Base-by-base conservation (phyloP, 2,113 vertebrate genomes). In the Vimba vimba region DNA sequence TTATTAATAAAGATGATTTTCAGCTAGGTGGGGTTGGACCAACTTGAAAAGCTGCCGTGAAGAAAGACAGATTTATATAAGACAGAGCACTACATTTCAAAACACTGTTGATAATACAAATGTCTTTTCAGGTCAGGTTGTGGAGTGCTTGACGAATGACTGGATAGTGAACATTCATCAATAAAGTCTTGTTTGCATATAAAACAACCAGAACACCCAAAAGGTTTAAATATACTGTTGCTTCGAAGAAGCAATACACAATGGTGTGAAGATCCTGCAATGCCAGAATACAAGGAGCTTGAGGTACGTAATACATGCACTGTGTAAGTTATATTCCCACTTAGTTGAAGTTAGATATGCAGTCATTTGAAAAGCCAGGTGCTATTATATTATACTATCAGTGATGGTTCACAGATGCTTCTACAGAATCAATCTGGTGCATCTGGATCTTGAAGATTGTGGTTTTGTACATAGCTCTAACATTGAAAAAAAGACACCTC, bases 1-100 rank as follows among this genome's bases (percentile, higher is more conserved):
- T 45, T 59, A 76, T 81, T 89, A 76, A 82, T 81, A 76, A 75
- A 60, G 4, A 86, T 69, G 60, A 60, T 82, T 83, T 77, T 75
- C 13, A 27, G 36, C 19, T 85, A 52, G 77, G 39, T 82, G 60
- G 21, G 39, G 6, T 76, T 27, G 25, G 43, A 45, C 79, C 73
- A 50, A 23, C 6, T 68, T 50, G 21, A 59, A 86, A 77, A 69
- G 73, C 60, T 50, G 66, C 27, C 2, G 13, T 75, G 57, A 80
- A 27, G 21, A 39, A 55, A 83, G 23, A 62, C 88, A 87, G 83
- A 85, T 8, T 76, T 45, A n/a, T 50, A 21, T 75, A 75, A 52
- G 79, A 62, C 39, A 59, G 2, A 30, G 59, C 52, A 55, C 23
- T 82, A 59, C 62, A 50, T 84, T 85, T 81, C 39, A 59, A 80